These are phyloP conservation scores for Eumaeus atala DNA, from an alignment of 1,140 invertebrate genomes.

Conservation along the genomic window DNA sequence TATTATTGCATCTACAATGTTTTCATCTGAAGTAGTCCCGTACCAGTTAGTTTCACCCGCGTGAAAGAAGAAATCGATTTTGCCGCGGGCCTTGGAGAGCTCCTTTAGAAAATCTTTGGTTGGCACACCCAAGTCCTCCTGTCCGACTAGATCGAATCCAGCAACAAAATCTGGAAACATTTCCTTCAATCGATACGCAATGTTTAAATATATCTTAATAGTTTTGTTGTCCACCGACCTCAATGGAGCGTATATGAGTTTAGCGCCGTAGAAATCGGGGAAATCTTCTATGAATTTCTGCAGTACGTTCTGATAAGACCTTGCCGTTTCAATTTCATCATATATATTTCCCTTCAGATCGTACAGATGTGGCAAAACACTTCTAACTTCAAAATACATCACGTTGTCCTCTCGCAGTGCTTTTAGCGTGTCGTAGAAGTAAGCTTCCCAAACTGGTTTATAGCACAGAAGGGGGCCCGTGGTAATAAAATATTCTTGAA, in stretches of 20 bases:
- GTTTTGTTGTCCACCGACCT: constrained; percentile 50
- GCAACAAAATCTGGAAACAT: constrained; percentile 76
- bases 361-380: constrained; percentile 76
- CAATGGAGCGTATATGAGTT: constrained; percentile 81
- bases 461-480: constrained; percentile 79
- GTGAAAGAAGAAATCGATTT: constrained; percentile 85
- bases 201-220: constrained; percentile 70
- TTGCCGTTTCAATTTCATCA: constrained; percentile 70
- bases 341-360: constrained; percentile 78
- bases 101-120: constrained; percentile 77
- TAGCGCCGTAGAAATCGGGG: constrained; percentile 81
- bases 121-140: constrained; percentile 80
- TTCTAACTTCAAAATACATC: constrained; percentile 84
- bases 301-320: constrained; percentile 76
- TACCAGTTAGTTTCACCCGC: constrained; percentile 89
- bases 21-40: constrained; percentile 78
- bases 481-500: constrained; percentile 78
- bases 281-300: constrained; percentile 76
- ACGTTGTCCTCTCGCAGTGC: constrained; percentile 86
- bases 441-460: constrained; percentile 81
- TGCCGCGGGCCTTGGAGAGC: constrained; percentile 60
- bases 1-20: constrained; percentile 87
- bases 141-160: constrained; percentile 86
- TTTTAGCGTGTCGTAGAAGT: constrained; percentile 81
- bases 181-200: constrained; percentile 62